These are phyloP conservation scores for Acanthurus leucopareius DNA, from an alignment of 2,797 vertebrate species.

Conservation along the genomic window DNA sequence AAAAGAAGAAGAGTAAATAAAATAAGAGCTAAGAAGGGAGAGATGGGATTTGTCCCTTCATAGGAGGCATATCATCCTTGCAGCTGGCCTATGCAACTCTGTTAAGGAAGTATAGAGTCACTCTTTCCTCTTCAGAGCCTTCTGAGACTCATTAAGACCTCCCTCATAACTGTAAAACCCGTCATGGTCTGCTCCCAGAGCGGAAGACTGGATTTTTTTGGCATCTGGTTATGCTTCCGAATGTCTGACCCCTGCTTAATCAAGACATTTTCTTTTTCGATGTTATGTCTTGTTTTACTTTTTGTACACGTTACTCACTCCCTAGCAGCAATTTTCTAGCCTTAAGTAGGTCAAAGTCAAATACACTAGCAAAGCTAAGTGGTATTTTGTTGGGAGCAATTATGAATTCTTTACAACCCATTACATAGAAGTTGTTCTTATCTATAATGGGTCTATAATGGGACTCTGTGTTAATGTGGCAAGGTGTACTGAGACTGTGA, in stretches of 20 bases:
- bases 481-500: conserved; percentile 16
- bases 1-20: conserved; percentile 28
- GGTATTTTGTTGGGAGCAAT: conserved; percentile 20
- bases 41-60: conserved; percentile 25
- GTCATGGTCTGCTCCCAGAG: conserved; percentile 61
- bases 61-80: conserved; percentile 47
- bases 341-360: conserved; percentile 28
- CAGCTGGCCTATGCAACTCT: conserved; percentile 54
- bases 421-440: conserved; percentile 34
- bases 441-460: conserved; percentile 21
- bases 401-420: conserved; percentile 48
- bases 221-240: conserved; percentile 47
- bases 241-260: conserved; percentile 56
- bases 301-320: conserved; percentile 17
- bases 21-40: conserved; percentile 32
- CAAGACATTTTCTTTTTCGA: conserved; percentile 57
- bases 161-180: conserved; percentile 61
- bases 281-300: conserved; percentile 42
- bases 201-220: conserved; percentile 44
- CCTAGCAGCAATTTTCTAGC: conserved; percentile 24
- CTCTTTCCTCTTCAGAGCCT: conserved; percentile 47
- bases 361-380: conserved; percentile 8
- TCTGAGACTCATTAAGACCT: conserved; percentile 72
- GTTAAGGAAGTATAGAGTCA: conserved; percentile 43
- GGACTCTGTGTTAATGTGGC: conserved; percentile 35